Conservation (phyloP, 2,888 invertebrate genomes). For the Leptinotarsa tumamoca region DNA sequence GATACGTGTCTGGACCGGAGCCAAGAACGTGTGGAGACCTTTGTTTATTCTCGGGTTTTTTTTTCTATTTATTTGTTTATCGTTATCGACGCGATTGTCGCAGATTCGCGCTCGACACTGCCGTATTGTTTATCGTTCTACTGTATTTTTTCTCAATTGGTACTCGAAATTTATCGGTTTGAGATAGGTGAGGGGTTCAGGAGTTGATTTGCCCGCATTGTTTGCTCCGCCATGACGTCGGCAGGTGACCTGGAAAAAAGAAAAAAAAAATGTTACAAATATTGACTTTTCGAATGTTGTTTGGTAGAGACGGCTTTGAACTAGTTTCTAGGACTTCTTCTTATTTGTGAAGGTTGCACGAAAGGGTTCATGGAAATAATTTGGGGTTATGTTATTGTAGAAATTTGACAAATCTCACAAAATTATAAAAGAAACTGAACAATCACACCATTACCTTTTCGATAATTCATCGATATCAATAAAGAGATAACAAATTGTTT, state of each 20-base stretch:
- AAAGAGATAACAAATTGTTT: too few relatives aligned
- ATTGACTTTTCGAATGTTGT: background rate
- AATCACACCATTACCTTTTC: too few relatives aligned
- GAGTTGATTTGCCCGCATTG: constrained; percentile 28
- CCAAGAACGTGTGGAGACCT: constrained; percentile 30
- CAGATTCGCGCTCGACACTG: constrained; percentile 26
- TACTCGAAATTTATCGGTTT: constrained; percentile 41
- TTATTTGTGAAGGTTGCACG: too few relatives aligned
- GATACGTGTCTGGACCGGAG: constrained; percentile 30
- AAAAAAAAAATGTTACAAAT: constrained; percentile 16
- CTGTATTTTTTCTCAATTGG: constrained; percentile 32
- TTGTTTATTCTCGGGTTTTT: background rate
- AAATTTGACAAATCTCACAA: too few relatives aligned
- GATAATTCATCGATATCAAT: too few relatives aligned
- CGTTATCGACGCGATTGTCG: constrained; percentile 28
- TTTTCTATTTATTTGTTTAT: constrained; percentile 18
- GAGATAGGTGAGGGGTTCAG: constrained; percentile 31
- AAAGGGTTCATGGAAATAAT: too few relatives aligned
- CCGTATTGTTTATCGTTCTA: constrained; percentile 25
- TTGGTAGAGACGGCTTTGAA: background rate
- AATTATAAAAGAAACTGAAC: too few relatives aligned
- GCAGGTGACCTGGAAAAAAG: constrained; percentile 31
- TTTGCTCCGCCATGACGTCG: constrained; percentile 25
- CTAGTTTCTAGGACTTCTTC: background rate
- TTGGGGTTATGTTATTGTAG: too few relatives aligned